Base-by-base conservation (phyloP, 1,140 invertebrate species). In the Tetramorium parvispinum region DNA sequence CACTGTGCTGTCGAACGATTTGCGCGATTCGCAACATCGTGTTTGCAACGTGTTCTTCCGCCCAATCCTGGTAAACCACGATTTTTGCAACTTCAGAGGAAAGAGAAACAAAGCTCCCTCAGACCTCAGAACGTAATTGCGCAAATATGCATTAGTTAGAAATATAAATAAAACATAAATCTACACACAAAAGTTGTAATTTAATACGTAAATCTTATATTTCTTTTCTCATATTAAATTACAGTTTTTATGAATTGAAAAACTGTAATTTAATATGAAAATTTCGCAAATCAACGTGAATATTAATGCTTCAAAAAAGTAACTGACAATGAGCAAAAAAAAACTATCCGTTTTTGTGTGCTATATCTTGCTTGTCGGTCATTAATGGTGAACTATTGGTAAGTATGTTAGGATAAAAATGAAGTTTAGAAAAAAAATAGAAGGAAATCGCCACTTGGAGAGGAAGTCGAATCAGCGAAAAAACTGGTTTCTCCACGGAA, bases 401-500 rank as follows among this genome's bases (percentile, higher is more conserved):
- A 18, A 27, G n/a, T 51, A 57, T 40, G n/a, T 11, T 70, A 18
- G 57, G 32, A 75, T 32, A 63, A 76, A 46, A 83, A 24, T 40
- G 18, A 51, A 24, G 5, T 1, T 76, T 40, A 27, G 5, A 13
- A 32, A 3, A 27, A 40, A 55, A 5, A 59, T 27, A 66, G 2
- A 83, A 16, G 1, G 51, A 70, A 46, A 63, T 83, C 27, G n/a
- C 46, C 2, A 78, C 1, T 51, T 13, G 21, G 10, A 75, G 21
- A 53, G 61, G 27, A 53, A 85, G 51, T 32, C 10, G 16, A 27
- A 76, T 40, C 13, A 78, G 57, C 53, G 21, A 16, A 89, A 76
- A 79, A 89, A 87, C 85, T 87, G 55, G 85, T 90, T 85, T 81
- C 5, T 18, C 16, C 16, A 16, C 8, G 27, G 21, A 59, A 65